These are phyloP conservation scores for Microcebus ravelobensis DNA, from an alignment of 2,113 vertebrate genomes.

Conservation along the genomic window DNA sequence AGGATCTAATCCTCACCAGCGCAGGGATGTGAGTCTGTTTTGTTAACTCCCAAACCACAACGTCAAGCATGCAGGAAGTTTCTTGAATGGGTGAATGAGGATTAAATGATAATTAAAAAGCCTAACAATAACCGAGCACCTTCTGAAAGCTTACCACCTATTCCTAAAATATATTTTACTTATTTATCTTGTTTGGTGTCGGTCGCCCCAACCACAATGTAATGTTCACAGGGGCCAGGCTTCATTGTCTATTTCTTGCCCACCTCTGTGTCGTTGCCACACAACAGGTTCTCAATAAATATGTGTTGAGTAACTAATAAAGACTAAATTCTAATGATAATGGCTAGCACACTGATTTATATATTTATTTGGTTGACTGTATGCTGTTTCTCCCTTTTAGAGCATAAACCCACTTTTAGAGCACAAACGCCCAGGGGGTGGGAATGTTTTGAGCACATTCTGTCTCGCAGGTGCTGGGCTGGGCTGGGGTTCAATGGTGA, in stretches of 20 bases:
- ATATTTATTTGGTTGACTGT: constrained; percentile 9
- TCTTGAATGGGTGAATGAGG: not conserved
- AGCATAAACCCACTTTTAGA: constrained; percentile 39
- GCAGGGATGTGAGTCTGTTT: constrained; percentile 38
- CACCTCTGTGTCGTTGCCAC: not conserved
- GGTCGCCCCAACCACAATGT: not conserved
- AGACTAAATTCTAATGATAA: constrained; percentile 29
- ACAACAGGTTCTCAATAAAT: not conserved
- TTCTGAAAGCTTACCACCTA: not conserved
- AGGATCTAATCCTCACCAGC: constrained; percentile 50
- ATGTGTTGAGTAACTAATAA: constrained; percentile 29
- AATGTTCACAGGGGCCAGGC: not conserved
- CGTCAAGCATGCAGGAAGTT: not conserved
- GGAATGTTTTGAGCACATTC: not conserved
- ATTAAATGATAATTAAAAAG: constrained; percentile 46
- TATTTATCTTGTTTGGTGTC: constrained; percentile 15
- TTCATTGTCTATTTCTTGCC: not conserved
- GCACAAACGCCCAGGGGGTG: not conserved
- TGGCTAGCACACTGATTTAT: not conserved
- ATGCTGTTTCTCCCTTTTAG: constrained; percentile 26
- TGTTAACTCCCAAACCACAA: not conserved
- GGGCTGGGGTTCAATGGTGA: not conserved
- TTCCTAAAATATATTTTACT: not conserved
- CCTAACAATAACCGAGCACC: not conserved
- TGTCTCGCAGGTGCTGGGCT: not conserved